Conservation (phyloP, 2,888 invertebrate genomes). For the Taenaris catops region DNA sequence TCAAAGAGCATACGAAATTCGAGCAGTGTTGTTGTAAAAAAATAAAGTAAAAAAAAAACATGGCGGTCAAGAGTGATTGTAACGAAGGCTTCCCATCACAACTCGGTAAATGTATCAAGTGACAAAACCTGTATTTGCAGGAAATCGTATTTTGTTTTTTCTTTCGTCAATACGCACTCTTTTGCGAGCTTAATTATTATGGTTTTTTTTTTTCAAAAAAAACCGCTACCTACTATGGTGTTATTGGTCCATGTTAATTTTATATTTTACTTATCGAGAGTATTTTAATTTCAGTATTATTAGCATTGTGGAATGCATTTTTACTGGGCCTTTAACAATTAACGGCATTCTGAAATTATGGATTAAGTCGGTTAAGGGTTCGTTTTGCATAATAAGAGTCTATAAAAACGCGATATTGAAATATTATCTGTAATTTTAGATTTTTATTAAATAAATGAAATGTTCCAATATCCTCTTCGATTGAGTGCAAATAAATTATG, state of each 20-base stretch:
- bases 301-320: conserved; percentile 12
- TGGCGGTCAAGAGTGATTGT: conserved; percentile 27
- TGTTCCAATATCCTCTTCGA: no score
- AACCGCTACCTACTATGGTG: conserved; percentile 23
- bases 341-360: conserved; percentile 5
- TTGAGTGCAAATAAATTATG: no score
- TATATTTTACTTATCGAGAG: conserved; percentile 13
- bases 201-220: conserved; percentile 10
- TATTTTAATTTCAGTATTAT: conserved; percentile 14
- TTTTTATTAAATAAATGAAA: no score
- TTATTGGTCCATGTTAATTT: conserved; percentile 21
- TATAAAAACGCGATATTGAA: no score
- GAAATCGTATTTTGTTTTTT: conserved; percentile 19
- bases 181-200: conserved; percentile 23
- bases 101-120: conserved; percentile 22
- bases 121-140: conserved; percentile 25
- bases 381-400: no score
- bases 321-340: conserved; percentile 4
- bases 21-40: conserved; percentile 44
- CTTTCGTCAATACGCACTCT: conserved; percentile 14
- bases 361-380: neutral
- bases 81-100: conserved; percentile 24
- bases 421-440: no score
- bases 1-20: conserved; percentile 67
- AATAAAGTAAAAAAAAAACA: conserved; percentile 31